Percentiles rank a stretch among this genome's conserved stretches.
These are phyloP conservation scores for Seriola dumerili DNA, from an alignment of 2,113 vertebrate species.

Conservation along the genomic window DNA sequence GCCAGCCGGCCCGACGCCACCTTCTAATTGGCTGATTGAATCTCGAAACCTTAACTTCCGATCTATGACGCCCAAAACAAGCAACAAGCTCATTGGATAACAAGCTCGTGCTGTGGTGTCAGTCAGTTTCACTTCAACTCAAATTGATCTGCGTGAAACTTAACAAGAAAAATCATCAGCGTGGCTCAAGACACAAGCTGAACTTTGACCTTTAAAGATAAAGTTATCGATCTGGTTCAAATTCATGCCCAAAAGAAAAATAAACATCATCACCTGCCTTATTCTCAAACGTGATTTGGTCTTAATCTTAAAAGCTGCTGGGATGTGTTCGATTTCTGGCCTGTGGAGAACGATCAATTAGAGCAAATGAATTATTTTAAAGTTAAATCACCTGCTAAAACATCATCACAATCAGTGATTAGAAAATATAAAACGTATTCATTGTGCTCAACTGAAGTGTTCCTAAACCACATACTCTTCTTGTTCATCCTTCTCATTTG, in stretches of 20 bases:
- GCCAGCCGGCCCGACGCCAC: not conserved
- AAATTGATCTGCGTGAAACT: not conserved
- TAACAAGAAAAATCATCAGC: no score
- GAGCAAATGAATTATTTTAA: not conserved
- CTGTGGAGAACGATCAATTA: not conserved
- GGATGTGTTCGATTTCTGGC: not conserved
- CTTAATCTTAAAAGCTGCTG: not conserved
- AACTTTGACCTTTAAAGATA: no score
- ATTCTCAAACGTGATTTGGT: not conserved
- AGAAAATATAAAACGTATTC: no score
- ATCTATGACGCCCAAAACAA: not conserved
- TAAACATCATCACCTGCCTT: no score
- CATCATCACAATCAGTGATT: no score
- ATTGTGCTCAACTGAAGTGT: no score
- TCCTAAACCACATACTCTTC: no score
- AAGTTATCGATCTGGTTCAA: no score
- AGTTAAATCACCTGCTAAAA: no score
- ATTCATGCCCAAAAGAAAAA: no score
- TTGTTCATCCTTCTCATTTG: not conserved
- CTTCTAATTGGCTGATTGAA: not conserved
- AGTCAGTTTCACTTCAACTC: not conserved
- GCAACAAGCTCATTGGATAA: not conserved
- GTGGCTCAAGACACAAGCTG: no score
- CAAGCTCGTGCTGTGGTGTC: no score
- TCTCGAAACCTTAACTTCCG: constrained; percentile 12